These are phyloP conservation scores for Agrochola macilenta DNA, from an alignment of 2,888 invertebrate genomes.

Conservation along the genomic window DNA sequence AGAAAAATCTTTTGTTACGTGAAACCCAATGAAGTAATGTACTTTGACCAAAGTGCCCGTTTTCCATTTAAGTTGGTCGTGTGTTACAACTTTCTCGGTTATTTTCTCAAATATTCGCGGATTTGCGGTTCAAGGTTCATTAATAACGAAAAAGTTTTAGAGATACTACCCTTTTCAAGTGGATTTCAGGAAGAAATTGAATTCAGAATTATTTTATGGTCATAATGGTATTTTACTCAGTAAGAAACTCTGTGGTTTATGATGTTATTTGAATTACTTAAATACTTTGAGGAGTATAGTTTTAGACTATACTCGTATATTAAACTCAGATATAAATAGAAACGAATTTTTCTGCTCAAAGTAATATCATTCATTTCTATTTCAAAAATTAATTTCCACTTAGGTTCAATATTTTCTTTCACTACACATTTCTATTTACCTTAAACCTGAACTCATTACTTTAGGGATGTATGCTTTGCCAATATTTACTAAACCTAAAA, in stretches of 20 bases:
- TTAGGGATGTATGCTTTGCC: neutral
- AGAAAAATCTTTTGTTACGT: constrained; percentile 31
- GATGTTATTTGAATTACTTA: constrained; percentile 11
- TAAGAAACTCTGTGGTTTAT: constrained; percentile 2
- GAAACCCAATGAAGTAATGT: constrained; percentile 47
- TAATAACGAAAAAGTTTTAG: constrained; percentile 66
- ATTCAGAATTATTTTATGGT: constrained; percentile 43
- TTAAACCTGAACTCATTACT: neutral
- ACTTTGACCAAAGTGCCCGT: constrained; percentile 44
- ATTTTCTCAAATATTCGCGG: constrained; percentile 57
- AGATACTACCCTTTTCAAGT: constrained; percentile 47
- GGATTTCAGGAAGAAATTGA: constrained; percentile 40
- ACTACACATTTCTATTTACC: neutral
- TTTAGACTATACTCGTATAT: neutral
- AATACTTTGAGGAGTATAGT: neutral
- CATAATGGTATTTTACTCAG: constrained; percentile 19
- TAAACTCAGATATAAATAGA: neutral
- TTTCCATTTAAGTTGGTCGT: constrained; percentile 62
- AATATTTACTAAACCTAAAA: neutral
- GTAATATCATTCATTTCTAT: neutral
- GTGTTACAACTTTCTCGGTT: constrained; percentile 55
- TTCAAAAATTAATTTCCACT: neutral
- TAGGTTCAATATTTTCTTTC: constrained; percentile 5
- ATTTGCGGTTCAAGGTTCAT: constrained; percentile 59
- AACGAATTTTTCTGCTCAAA: neutral